These are phyloP conservation scores for Xiphorhynchus elegans DNA, from an alignment of 2,113 vertebrate genomes.

Conservation along the genomic window DNA sequence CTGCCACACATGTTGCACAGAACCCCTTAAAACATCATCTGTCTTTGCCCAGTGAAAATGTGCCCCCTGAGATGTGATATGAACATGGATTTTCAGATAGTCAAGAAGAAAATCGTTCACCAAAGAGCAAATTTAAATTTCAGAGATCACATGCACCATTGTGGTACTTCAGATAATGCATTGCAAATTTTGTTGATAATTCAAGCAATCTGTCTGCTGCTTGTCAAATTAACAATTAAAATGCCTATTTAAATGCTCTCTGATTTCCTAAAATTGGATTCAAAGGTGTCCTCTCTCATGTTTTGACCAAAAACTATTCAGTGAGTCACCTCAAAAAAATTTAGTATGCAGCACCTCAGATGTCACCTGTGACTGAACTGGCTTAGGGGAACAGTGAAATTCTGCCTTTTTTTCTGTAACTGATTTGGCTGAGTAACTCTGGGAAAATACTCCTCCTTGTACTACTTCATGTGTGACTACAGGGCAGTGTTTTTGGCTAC, in stretches of 20 bases:
- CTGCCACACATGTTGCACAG: conserved; percentile 22
- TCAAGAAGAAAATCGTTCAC: background rate
- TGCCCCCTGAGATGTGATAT: background rate
- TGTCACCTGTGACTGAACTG: background rate
- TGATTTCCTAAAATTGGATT: background rate
- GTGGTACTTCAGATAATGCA: background rate
- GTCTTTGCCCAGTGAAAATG: conserved; percentile 11
- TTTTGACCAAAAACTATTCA: background rate
- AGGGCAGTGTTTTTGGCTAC: background rate
- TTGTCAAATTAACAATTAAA: background rate
- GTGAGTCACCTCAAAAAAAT: background rate
- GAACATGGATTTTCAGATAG: conserved; percentile 38
- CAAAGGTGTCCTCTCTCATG: background rate
- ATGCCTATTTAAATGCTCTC: background rate
- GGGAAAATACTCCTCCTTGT: background rate
- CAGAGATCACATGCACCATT: background rate
- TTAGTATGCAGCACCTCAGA: background rate
- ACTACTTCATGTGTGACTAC: background rate
- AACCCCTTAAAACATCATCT: conserved; percentile 45
- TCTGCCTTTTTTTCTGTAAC: background rate
- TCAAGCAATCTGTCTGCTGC: background rate
- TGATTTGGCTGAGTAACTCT: background rate
- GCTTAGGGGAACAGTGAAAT: background rate
- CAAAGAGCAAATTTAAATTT: background rate
- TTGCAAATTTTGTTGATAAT: background rate